Evolutionary conservation across 2,888 invertebrate species (phyloP).

Genomic region (Meandrusa payeni): DNA sequence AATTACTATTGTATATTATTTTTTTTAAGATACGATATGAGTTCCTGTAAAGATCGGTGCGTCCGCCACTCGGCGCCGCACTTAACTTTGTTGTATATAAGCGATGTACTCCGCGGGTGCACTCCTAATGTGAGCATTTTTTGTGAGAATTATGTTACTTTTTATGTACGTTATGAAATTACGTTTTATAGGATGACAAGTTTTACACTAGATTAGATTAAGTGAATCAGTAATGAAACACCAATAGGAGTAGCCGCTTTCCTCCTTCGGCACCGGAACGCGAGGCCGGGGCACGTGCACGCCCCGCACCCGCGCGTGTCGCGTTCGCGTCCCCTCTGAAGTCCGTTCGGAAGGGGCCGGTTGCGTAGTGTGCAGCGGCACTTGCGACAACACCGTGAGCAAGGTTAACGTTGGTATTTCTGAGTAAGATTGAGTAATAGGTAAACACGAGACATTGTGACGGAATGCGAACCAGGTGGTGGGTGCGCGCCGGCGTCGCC

Average conservation of each 20-base stretch:
- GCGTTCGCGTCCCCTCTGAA: conserved; percentile 28
- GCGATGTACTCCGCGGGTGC: conserved; percentile 57
- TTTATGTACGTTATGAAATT: conserved; percentile 71
- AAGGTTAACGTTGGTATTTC: background rate
- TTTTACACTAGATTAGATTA: conserved; percentile 80
- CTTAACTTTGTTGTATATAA: conserved; percentile 74
- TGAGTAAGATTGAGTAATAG: background rate
- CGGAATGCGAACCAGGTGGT: conserved; percentile 11
- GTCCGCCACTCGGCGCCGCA: conserved; percentile 53
- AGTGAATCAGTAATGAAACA: conserved; percentile 79
- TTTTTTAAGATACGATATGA: conserved; percentile 79
- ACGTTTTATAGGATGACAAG: conserved; percentile 74
- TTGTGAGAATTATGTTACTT: conserved; percentile 78
- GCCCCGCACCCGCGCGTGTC: conserved; percentile 28
- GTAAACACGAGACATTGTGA: conserved; percentile 5
- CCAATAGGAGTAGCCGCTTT: conserved; percentile 81
- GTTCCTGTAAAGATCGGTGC: conserved; percentile 77
- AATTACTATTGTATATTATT: conserved; percentile 78
- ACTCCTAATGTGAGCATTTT: conserved; percentile 77
- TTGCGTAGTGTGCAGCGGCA: background rate
- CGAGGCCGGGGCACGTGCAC: conserved; percentile 66
- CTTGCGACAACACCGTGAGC: background rate
- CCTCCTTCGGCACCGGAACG: conserved; percentile 73
- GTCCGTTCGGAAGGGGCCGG: background rate
- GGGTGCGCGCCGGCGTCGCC: conserved; percentile 33